A percentile compares a stretch with the other conserved stretches of the same genome.
These are phyloP conservation scores for Oreotrochilus melanogaster DNA, from an alignment of 2,113 vertebrate species.

Conservation along the genomic window DNA sequence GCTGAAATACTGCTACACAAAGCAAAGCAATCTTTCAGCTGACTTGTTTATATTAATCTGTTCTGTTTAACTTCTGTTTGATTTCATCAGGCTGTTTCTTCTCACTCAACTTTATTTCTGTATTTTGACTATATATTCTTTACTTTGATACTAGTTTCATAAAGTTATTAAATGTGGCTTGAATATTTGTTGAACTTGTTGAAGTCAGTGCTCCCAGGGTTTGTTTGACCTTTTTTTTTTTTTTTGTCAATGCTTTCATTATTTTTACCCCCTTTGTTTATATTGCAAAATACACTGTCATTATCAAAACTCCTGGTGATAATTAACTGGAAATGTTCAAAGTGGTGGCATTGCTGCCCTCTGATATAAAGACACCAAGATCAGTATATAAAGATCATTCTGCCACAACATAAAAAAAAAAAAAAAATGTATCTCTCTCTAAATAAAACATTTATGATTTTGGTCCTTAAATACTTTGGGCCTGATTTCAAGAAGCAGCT, in stretches of 20 bases:
- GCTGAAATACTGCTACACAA: slow-evolving; percentile 33
- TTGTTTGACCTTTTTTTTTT: slow-evolving; percentile 15
- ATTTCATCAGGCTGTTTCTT: slow-evolving; percentile 59
- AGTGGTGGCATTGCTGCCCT: slow-evolving; percentile 15
- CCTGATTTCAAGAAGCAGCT: slow-evolving; percentile 51
- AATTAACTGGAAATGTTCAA: slow-evolving; percentile 40
- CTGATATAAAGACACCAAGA: not conserved
- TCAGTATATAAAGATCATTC: not conserved
- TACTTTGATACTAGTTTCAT: slow-evolving; percentile 76
- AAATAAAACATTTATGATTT: slow-evolving; percentile 52
- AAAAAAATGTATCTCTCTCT: slow-evolving; percentile 26
- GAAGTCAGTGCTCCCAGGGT: slow-evolving; percentile 50
- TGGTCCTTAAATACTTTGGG: slow-evolving; percentile 56
- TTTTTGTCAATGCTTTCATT: not conserved
- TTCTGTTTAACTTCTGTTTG: slow-evolving; percentile 61
- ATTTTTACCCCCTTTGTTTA: not conserved
- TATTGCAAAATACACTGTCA: not conserved
- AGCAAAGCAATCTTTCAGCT: slow-evolving; percentile 15
- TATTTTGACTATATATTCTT: slow-evolving; percentile 74
- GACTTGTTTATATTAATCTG: slow-evolving; percentile 29
- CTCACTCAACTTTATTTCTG: slow-evolving; percentile 61
- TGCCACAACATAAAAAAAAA: not conserved
- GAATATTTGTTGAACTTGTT: slow-evolving; percentile 58
- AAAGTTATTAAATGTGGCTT: slow-evolving; percentile 75
- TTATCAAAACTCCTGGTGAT: slow-evolving; percentile 19